phyloP scores from a whole-genome alignment of 1,140 invertebrate genomes.

The Eriosoma lanigerum region DNA sequence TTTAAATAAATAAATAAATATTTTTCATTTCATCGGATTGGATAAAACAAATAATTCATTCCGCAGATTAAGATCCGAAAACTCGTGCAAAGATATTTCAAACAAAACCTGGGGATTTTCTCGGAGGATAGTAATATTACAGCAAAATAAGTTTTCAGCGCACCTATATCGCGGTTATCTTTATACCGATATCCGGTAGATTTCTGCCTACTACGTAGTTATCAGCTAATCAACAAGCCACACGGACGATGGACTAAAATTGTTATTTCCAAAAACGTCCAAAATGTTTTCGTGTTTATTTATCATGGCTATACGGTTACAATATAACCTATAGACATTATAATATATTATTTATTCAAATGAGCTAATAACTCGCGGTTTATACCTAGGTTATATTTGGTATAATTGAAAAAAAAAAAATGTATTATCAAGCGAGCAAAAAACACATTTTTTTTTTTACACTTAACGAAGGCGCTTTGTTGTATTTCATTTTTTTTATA shows the following conservation, averaged over 20 bases:
- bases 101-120: background rate
- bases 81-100: background rate
- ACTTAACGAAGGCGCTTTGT: background rate
- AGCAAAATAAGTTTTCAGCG: no score
- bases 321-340: no score
- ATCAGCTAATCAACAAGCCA: no score
- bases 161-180: no score
- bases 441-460: no score
- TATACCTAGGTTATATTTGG: no score
- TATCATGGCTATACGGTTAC: background rate
- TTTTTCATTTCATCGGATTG: background rate
- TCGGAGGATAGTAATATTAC: background rate
- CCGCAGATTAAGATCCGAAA: background rate
- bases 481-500: no score
- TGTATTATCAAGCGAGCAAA: background rate
- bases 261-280: conserved; percentile 40
- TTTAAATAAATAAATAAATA: background rate
- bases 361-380: no score
- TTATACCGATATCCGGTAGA: no score
- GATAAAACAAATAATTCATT: background rate
- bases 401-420: background rate
- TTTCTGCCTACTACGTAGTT: no score
- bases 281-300: background rate
- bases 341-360: no score
- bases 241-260: conserved; percentile 48